These are phyloP conservation scores for Amblyraja radiata DNA, from an alignment of 2,797 vertebrate species.

Conservation along the genomic window DNA sequence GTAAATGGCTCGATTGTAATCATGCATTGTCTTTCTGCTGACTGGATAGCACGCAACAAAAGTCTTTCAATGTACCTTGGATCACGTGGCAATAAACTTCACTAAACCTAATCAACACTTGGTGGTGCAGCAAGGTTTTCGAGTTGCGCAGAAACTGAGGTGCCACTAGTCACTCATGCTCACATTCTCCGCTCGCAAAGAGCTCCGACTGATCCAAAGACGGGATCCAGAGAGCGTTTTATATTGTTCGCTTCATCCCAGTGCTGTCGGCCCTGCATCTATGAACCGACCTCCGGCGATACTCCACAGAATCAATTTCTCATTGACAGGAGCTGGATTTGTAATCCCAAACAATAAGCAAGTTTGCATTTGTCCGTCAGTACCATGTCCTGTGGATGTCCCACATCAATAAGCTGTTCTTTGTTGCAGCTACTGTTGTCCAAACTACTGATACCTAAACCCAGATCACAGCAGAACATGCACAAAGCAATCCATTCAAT, in stretches of 20 bases:
- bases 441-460: neutral
- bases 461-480: neutral
- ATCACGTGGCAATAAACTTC: too few species aligned
- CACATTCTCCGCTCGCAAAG: neutral
- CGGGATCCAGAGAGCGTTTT: neutral
- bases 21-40: too few species aligned
- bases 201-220: neutral
- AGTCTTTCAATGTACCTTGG: too few species aligned
- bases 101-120: neutral
- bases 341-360: neutral
- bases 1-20: too few species aligned
- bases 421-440: neutral
- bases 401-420: neutral
- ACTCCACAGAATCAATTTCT: neutral
- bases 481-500: neutral
- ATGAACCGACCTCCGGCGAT: too few species aligned
- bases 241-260: neutral
- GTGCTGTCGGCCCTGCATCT: neutral
- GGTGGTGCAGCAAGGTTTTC: neutral
- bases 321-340: neutral
- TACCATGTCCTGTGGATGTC: neutral
- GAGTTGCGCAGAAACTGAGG: neutral
- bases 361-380: neutral
- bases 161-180: neutral
- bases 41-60: too few species aligned